Evolutionary conservation across 1,140 invertebrate species (phyloP).

Genomic region (Olivierus martensii): DNA sequence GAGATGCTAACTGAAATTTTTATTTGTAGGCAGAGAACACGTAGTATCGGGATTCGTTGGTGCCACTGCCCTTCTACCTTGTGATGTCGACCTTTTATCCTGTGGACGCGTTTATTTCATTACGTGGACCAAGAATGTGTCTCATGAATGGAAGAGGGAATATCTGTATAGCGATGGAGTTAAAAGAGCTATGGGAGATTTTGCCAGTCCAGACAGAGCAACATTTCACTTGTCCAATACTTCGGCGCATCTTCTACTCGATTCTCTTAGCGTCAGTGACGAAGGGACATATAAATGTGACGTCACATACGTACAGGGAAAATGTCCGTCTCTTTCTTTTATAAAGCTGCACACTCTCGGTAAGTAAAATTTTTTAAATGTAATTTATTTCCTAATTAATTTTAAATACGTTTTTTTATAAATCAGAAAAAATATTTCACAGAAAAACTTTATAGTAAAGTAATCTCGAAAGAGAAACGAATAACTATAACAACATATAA

Average conservation of each 20-base stretch:
- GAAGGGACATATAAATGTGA: slow-evolving; percentile 72
- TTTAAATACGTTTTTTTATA: no score
- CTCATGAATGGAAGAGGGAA: slow-evolving; percentile 18
- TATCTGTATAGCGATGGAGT: slow-evolving; percentile 18
- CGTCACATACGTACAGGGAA: slow-evolving; percentile 59
- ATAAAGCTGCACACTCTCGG: slow-evolving; percentile 17
- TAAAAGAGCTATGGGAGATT: slow-evolving; percentile 16
- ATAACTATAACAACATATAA: no score
- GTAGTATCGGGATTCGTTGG: slow-evolving; percentile 18
- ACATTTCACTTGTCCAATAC: slow-evolving; percentile 14
- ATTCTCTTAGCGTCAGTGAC: slow-evolving; percentile 48
- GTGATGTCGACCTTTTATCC: slow-evolving; percentile 15
- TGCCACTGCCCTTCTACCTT: slow-evolving; percentile 15
- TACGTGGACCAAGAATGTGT: slow-evolving; percentile 20
- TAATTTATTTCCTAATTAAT: not conserved
- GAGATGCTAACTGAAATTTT: no score
- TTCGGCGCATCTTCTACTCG: slow-evolving; percentile 15
- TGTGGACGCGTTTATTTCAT: slow-evolving; percentile 21
- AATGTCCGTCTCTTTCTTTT: slow-evolving; percentile 20
- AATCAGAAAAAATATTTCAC: no score
- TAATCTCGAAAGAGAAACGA: no score
- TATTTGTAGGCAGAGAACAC: slow-evolving; percentile 19
- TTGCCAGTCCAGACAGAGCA: slow-evolving; percentile 13
- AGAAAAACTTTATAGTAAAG: no score
- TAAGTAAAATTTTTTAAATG: slow-evolving; percentile 5